A percentile compares a stretch with the other conserved stretches of the same genome.
Evolutionary conservation across 2,888 invertebrate genomes (phyloP).

Genomic region (Strigamia maritima): DNA sequence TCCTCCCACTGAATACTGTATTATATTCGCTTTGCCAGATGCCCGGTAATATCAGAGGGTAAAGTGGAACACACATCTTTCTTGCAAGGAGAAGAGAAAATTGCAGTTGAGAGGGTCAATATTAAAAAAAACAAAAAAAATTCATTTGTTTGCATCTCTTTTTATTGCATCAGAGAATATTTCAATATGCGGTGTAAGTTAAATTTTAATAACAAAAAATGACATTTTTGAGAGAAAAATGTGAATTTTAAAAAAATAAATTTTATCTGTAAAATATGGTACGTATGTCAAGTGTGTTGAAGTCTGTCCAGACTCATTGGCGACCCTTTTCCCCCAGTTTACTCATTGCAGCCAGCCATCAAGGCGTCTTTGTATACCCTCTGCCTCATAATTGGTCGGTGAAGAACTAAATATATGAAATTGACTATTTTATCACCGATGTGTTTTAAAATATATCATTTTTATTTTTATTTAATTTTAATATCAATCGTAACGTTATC

Average conservation of each 20-base stretch:
- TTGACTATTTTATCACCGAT: neutral
- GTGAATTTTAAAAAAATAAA: neutral
- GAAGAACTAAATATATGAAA: too few relatives aligned
- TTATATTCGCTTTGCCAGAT: neutral
- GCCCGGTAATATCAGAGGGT: neutral
- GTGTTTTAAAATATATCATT: neutral
- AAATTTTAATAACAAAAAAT: neutral
- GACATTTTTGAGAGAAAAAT: neutral
- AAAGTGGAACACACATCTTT: neutral
- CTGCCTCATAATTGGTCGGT: neutral
- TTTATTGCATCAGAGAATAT: neutral
- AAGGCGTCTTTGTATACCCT: slow-evolving; percentile 8
- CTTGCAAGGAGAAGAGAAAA: neutral
- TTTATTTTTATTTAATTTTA: neutral
- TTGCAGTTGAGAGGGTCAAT: neutral
- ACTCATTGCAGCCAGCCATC: slow-evolving; percentile 32
- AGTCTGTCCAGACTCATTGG: slow-evolving; percentile 12
- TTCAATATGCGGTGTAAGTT: too few relatives aligned
- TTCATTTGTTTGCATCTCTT: neutral
- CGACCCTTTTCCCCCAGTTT: slow-evolving; percentile 32
- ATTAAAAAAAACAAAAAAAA: neutral
- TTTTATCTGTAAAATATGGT: neutral
- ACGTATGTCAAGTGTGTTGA: neutral
- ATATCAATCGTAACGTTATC: neutral
- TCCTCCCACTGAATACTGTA: neutral